Base-by-base conservation (phyloP, 2,888 invertebrate genomes). In the Aquatica leii region DNA sequence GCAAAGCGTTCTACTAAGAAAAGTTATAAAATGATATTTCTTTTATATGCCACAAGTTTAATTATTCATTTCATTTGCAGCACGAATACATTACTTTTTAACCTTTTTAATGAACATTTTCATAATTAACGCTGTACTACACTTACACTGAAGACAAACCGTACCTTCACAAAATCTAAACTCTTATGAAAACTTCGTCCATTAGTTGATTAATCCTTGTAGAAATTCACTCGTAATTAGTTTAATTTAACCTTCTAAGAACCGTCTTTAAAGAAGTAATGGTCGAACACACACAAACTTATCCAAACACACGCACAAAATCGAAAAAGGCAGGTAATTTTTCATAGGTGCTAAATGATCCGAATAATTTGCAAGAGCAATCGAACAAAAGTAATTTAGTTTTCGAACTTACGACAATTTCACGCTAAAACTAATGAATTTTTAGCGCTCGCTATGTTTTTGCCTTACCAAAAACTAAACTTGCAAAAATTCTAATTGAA, bases 281-380 rank as follows among this genome's bases (percentile, higher is more conserved):
- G 69, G 69, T 59, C 64, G 69, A 43, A 66, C 68, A 63, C 63
- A 67, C 58, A 67, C 62, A 69, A 3, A 37, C 37, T 5, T n/a
- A n/a, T n/a, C n/a, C 37, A 37, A 3, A 37, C 37, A 37, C 37
- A 11, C 37, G 2, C 11, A 37, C 37, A 37, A 14, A 20, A 34
- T 17, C 21, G 50, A 50, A 24, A 34, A 63, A 69, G 71, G 69
- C 72, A 72, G 71, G 73, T 73, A 67, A 74, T 74, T 74, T 74
- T 74, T 74, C 73, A 73, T 70, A 68, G 62, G 62, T 72, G 70
- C 70, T 72, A 74, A 74, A 74, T 74, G 74, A 73, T 74, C 71
- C 74, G 72, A 68, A 73, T 73, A 72, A 74, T 74, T 72, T 69
- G 71, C 66, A 70, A 69, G 73, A 69, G 71, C 63, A 65, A 67